Conservation (phyloP, 2,113 vertebrate species). For the Chionodraco myersi region DNA sequence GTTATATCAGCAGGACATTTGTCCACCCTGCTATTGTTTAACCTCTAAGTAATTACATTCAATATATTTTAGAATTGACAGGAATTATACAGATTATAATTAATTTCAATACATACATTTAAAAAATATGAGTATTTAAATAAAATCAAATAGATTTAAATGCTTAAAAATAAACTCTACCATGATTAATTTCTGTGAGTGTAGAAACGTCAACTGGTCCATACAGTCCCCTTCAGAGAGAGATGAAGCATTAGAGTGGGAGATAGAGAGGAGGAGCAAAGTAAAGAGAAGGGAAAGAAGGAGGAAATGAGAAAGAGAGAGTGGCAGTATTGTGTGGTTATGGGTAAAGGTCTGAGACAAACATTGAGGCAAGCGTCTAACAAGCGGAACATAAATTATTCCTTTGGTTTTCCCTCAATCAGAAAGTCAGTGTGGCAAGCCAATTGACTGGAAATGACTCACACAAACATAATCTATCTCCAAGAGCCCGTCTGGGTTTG, state of each 20-base stretch:
- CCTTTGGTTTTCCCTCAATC: constrained; percentile 50
- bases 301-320: not conserved
- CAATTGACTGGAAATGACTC: constrained; percentile 62
- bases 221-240: constrained; percentile 30
- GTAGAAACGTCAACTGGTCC: constrained; percentile 65
- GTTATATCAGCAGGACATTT: constrained; percentile 63
- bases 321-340: constrained; percentile 7
- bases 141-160: too few species aligned
- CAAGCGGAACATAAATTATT: constrained; percentile 36
- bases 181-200: not conserved
- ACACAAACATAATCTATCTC: constrained; percentile 55
- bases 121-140: too few species aligned
- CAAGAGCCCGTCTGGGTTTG: constrained; percentile 50
- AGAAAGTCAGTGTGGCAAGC: constrained; percentile 42
- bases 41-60: too few species aligned
- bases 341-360: constrained; percentile 13
- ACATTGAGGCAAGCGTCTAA: constrained; percentile 25
- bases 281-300: not conserved
- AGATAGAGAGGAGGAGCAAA: not conserved
- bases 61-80: too few species aligned
- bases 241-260: not conserved
- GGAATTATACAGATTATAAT: too few species aligned
- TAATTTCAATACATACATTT: too few species aligned
- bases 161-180: too few species aligned
- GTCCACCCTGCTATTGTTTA: constrained; percentile 26